These are phyloP conservation scores for Cotesia glomerata DNA, from an alignment of 1,140 invertebrate species.

Conservation along the genomic window DNA sequence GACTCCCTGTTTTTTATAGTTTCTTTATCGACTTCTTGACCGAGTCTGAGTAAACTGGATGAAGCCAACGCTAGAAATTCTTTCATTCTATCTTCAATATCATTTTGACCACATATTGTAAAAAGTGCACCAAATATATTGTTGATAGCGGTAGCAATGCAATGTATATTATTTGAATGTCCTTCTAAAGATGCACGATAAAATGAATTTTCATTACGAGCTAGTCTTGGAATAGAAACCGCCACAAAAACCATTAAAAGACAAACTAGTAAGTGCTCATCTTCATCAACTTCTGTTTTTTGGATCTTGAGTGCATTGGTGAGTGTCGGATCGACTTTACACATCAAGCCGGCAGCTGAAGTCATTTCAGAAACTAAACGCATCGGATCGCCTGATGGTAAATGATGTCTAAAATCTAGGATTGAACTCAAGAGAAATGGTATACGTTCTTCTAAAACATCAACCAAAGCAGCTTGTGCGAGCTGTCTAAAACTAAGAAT, in stretches of 20 bases:
- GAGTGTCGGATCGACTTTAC: constrained; percentile 94
- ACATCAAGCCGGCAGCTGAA: constrained; percentile 89
- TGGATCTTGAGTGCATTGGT: constrained; percentile 86
- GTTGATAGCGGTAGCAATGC: constrained; percentile 95
- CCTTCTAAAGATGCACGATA: constrained; percentile 92
- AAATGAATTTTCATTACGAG: constrained; percentile 86
- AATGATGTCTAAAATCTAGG: constrained; percentile 91
- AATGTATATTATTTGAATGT: constrained; percentile 98
- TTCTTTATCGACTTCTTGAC: constrained; percentile 95
- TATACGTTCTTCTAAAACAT: constrained; percentile 92
- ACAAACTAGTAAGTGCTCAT: constrained; percentile 94
- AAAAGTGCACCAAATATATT: constrained; percentile 96
- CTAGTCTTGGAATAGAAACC: constrained; percentile 96
- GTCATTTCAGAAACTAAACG: constrained; percentile 96
- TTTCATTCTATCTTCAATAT: constrained; percentile 97
- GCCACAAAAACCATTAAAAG: constrained; percentile 98
- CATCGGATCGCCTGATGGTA: constrained; percentile 89
- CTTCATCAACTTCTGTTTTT: constrained; percentile 86
- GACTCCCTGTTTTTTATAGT: constrained; percentile 92
- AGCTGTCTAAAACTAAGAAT: constrained; percentile 94
- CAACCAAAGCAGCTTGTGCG: constrained; percentile 90
- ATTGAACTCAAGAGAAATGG: constrained; percentile 97
- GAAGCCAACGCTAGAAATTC: constrained; percentile 97
- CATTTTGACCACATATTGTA: constrained; percentile 91
- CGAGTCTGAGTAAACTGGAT: constrained; percentile 90